Percentiles rank a stretch among this genome's conserved stretches.
Evolutionary conservation across 92 coral and sea anemone species (phyloP).

Genomic region (Palythoa heliodiscus): DNA sequence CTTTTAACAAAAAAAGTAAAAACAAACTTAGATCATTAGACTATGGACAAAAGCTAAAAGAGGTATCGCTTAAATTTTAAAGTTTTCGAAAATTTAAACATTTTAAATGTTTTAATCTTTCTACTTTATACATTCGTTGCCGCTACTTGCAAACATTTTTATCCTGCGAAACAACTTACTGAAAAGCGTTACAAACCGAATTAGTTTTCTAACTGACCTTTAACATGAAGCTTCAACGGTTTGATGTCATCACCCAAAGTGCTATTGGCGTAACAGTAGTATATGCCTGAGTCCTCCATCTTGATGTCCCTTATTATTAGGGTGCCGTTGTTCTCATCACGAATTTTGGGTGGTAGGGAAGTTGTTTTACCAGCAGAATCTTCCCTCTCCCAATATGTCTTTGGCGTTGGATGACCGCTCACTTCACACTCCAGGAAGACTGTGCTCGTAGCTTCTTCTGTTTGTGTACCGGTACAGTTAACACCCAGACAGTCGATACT

Average conservation of each 20-base stretch:
- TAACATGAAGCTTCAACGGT: constrained; percentile 57
- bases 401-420: constrained; percentile 75
- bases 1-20: too few species aligned
- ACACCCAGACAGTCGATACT: constrained; percentile 69
- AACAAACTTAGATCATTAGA: too few species aligned
- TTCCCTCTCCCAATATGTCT: constrained; percentile 59
- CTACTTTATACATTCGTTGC: too few species aligned
- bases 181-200: not conserved
- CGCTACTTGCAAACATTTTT: too few species aligned
- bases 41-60: too few species aligned
- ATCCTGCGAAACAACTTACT: too few species aligned
- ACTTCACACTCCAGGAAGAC: constrained; percentile 60
- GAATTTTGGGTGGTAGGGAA: constrained; percentile 52
- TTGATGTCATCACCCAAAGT: constrained; percentile 42
- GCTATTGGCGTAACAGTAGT: constrained; percentile 78
- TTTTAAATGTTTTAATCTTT: too few species aligned
- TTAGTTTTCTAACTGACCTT: constrained; percentile 55
- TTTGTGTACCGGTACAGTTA: constrained; percentile 52
- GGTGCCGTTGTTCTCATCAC: constrained; percentile 71
- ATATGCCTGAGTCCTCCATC: constrained; percentile 73
- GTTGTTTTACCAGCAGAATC: not conserved
- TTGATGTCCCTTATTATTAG: constrained; percentile 54
- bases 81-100: too few species aligned
- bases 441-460: constrained; percentile 54
- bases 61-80: too few species aligned